phyloP scores from a whole-genome alignment of 2,113 vertebrate genomes.

The Stegostoma tigrinum region DNA sequence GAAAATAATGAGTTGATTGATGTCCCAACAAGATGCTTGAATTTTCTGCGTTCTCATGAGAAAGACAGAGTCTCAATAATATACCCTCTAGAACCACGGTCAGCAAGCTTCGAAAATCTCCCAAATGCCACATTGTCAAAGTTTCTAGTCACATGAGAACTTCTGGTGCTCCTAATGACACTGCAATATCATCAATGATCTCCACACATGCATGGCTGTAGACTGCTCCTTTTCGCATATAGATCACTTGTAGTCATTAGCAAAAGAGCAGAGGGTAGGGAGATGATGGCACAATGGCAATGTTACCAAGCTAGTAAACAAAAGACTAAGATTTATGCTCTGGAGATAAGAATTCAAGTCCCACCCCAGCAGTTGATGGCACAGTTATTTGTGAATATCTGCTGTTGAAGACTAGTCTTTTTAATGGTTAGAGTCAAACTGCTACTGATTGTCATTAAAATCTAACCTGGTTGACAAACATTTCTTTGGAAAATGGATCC shows the following conservation, averaged over 20 bases:
- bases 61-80: background rate
- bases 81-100: background rate
- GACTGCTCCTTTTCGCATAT: background rate
- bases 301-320: too few relatives aligned
- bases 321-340: too few relatives aligned
- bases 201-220: background rate
- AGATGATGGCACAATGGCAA: background rate
- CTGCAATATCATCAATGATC: background rate
- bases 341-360: too few relatives aligned
- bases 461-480: too few relatives aligned
- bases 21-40: background rate
- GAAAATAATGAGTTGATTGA: background rate
- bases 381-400: too few relatives aligned
- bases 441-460: too few relatives aligned
- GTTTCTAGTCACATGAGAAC: background rate
- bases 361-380: too few relatives aligned
- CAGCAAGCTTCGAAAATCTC: background rate
- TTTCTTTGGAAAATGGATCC: too few relatives aligned
- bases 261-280: background rate
- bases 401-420: too few relatives aligned
- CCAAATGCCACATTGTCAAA: background rate
- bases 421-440: too few relatives aligned
- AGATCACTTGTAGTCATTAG: background rate
- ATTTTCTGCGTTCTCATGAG: background rate
- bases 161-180: background rate